A percentile compares a stretch with the other conserved stretches of the same genome.
Evolutionary conservation across 2,888 invertebrate species (phyloP).

Genomic region (Cryptocheilus praepositus): DNA sequence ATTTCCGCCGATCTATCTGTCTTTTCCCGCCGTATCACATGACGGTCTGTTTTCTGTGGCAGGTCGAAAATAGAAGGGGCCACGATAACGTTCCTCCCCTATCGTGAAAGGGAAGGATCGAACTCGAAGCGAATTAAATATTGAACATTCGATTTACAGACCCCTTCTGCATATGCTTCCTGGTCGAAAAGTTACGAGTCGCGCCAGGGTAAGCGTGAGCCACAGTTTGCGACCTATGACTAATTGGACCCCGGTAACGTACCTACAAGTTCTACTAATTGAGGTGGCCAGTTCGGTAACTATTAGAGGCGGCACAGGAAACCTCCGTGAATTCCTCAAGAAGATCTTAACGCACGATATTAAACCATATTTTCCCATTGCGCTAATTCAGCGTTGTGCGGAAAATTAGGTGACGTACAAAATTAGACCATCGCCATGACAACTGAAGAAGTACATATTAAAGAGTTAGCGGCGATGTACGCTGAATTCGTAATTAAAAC

Average conservation of each 20-base stretch:
- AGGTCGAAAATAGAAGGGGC: background rate
- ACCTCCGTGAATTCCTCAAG: constrained; percentile 44
- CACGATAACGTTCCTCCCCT: constrained; percentile 1
- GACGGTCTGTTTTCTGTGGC: too few relatives aligned
- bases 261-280: constrained; percentile 54
- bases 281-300: constrained; percentile 55
- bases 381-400: too few relatives aligned
- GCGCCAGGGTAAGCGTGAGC: constrained; percentile 50
- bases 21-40: too few relatives aligned
- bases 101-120: background rate
- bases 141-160: constrained; percentile 5
- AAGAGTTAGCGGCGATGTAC: too few relatives aligned
- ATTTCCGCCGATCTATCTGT: too few relatives aligned
- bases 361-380: too few relatives aligned
- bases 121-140: constrained; percentile 8
- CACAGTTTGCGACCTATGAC: constrained; percentile 53
- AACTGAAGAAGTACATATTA: too few relatives aligned
- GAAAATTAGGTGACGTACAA: too few relatives aligned
- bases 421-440: too few relatives aligned
- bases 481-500: too few relatives aligned
- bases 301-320: constrained; percentile 44
- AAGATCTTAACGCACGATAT: constrained; percentile 9
- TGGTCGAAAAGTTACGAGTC: constrained; percentile 48
- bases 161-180: constrained; percentile 1
- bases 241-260: constrained; percentile 52